phyloP scores from a whole-genome alignment of 1,140 invertebrate species.

The Aleiodes sp. region DNA sequence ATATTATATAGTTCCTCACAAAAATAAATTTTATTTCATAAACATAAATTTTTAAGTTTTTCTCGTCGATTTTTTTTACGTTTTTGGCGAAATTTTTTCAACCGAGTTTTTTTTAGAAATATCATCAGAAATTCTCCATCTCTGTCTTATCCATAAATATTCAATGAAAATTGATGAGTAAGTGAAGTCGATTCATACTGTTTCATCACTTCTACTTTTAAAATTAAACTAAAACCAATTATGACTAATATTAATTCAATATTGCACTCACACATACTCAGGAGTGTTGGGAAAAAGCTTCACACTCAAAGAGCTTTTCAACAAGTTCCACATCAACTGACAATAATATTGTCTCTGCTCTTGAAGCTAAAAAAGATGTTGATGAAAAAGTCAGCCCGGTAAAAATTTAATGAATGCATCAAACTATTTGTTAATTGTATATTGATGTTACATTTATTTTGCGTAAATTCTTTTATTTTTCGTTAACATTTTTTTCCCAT shows the following conservation, averaged over 20 bases:
- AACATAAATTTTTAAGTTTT: too few relatives aligned
- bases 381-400: conserved; percentile 57
- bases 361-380: conserved; percentile 64
- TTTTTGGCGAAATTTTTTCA: too few relatives aligned
- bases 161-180: too few relatives aligned
- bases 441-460: conserved; percentile 29
- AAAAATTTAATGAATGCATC: too few relatives aligned
- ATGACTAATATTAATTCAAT: neutral
- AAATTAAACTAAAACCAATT: conserved; percentile 20
- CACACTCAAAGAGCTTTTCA: conserved; percentile 71
- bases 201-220: conserved; percentile 33
- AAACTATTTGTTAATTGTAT: neutral
- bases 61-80: too few relatives aligned
- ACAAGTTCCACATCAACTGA: conserved; percentile 72
- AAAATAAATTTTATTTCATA: too few relatives aligned
- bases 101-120: too few relatives aligned
- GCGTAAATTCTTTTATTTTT: conserved; percentile 27
- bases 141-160: too few relatives aligned
- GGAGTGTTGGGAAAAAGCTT: conserved; percentile 68
- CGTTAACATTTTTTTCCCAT: conserved; percentile 36
- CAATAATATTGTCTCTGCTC: conserved; percentile 67
- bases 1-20: too few relatives aligned
- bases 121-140: too few relatives aligned
- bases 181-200: conserved; percentile 41
- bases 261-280: conserved; percentile 37